phyloP scores from a whole-genome alignment of 2,888 invertebrate species.

The Eucera pruinosa region DNA sequence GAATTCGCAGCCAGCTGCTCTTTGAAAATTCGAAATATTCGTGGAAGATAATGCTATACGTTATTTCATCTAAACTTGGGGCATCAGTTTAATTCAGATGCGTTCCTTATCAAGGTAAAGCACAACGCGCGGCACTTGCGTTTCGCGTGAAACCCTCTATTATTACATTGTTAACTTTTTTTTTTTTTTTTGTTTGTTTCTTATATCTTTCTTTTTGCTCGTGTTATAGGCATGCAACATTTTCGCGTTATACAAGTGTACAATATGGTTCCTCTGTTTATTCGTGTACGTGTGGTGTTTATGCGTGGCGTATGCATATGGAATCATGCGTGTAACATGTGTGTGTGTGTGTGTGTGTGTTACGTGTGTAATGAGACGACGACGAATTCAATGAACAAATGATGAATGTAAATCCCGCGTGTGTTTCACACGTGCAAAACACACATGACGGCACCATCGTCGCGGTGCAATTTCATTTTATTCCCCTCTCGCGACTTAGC shows the following conservation, averaged over 20 bases:
- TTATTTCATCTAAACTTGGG: slow-evolving; percentile 36
- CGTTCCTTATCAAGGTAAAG: slow-evolving; percentile 53
- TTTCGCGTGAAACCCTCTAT: slow-evolving; percentile 52
- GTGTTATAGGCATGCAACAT: slow-evolving; percentile 67
- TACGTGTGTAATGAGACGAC: slow-evolving; percentile 15
- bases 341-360: slow-evolving; percentile 1
- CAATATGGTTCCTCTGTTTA: slow-evolving; percentile 28
- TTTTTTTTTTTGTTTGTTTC: slow-evolving; percentile 3
- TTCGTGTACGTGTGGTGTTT: slow-evolving; percentile 6
- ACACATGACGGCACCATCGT: slow-evolving; percentile 56
- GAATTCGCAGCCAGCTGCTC: slow-evolving; percentile 84
- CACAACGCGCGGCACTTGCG: slow-evolving; percentile 61
- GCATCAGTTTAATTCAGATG: slow-evolving; percentile 49
- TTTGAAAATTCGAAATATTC: slow-evolving; percentile 58
- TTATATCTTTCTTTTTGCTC: slow-evolving; percentile 16
- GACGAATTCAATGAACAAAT: slow-evolving; percentile 57
- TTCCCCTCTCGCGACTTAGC: slow-evolving; percentile 69
- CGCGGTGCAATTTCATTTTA: slow-evolving; percentile 37
- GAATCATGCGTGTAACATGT: too few relatives aligned
- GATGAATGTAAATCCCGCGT: too few relatives aligned
- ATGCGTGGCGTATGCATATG: too few relatives aligned
- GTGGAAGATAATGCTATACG: slow-evolving; percentile 72
- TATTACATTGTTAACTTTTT: background rate
- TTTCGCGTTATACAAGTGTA: slow-evolving; percentile 53
- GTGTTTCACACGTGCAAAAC: too few relatives aligned